Percentiles rank a stretch among this genome's conserved stretches.
Evolutionary conservation across 23 tunicate species (phyloP).

Genomic region (Trididemnum clinides): DNA sequence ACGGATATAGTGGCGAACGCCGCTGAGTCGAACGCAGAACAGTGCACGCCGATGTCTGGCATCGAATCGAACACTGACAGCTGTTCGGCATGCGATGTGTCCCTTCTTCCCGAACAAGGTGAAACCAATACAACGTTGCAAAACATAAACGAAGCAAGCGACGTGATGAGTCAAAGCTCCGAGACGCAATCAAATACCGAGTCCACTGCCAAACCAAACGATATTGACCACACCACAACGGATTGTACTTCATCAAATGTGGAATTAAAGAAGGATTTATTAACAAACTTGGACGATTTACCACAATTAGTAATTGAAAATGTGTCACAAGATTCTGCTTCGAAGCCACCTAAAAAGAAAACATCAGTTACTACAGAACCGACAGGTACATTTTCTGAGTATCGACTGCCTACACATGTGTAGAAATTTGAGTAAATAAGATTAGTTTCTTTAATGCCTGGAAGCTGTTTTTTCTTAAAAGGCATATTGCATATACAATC

Average conservation of each 20-base stretch:
- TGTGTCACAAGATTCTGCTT: neutral
- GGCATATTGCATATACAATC: too few relatives aligned
- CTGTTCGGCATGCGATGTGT: neutral
- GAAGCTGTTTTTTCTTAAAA: too few relatives aligned
- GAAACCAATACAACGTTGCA: neutral
- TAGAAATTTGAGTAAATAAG: too few relatives aligned
- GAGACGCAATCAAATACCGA: neutral
- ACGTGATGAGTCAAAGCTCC: neutral
- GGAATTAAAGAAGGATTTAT: neutral
- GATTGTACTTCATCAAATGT: too few relatives aligned
- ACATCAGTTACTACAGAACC: neutral
- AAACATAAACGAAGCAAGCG: neutral
- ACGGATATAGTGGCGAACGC: neutral
- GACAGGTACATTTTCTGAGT: too few relatives aligned
- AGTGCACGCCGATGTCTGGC: too few relatives aligned
- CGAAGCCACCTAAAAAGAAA: neutral
- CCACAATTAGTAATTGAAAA: slow-evolving; percentile 19
- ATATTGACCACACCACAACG: neutral
- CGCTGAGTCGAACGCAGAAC: neutral
- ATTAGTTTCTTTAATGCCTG: too few relatives aligned
- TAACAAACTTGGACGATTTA: neutral
- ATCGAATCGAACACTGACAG: neutral
- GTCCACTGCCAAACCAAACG: neutral
- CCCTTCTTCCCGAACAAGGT: neutral
- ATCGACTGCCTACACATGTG: too few relatives aligned